Evolutionary conservation across 1,140 invertebrate species (phyloP).

Genomic region (Sarcophaga bullata): DNA sequence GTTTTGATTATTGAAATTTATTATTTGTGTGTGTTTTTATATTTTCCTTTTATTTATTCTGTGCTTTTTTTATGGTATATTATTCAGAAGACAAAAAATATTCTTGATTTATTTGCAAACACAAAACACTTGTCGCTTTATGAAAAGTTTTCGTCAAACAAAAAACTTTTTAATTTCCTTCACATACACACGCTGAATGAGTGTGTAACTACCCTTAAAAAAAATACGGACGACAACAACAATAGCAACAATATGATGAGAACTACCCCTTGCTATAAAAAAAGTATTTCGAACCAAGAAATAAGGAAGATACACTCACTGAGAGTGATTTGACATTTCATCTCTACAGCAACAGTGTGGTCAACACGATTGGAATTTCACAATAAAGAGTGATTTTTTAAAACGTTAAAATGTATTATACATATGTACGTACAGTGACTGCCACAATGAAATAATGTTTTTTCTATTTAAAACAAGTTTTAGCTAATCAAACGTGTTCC

Average conservation of each 20-base stretch:
- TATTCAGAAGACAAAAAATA: neutral
- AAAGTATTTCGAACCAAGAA: neutral
- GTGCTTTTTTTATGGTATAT: too few relatives aligned
- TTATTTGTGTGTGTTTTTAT: neutral
- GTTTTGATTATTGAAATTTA: conserved; percentile 37
- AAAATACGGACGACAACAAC: neutral
- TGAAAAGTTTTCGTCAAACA: conserved; percentile 18
- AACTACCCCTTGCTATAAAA: neutral
- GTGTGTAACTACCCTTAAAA: conserved; percentile 14
- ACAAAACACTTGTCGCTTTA: conserved; percentile 40
- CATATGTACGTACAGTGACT: too few relatives aligned
- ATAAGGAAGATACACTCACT: neutral
- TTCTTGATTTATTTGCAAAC: conserved; percentile 38
- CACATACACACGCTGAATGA: neutral
- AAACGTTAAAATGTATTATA: too few relatives aligned
- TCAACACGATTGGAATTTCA: too few relatives aligned
- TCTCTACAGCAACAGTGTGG: too few relatives aligned
- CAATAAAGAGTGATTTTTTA: too few relatives aligned
- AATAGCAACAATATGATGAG: neutral
- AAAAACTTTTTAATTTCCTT: neutral
- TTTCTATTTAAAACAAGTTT: too few relatives aligned
- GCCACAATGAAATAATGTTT: too few relatives aligned
- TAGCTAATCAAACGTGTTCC: too few relatives aligned
- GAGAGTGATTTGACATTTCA: too few relatives aligned
- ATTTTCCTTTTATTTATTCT: neutral